A percentile compares a stretch with the other conserved stretches of the same genome.
Conservation (phyloP, 2,888 invertebrate species). For the Drosophila monieri region DNA sequence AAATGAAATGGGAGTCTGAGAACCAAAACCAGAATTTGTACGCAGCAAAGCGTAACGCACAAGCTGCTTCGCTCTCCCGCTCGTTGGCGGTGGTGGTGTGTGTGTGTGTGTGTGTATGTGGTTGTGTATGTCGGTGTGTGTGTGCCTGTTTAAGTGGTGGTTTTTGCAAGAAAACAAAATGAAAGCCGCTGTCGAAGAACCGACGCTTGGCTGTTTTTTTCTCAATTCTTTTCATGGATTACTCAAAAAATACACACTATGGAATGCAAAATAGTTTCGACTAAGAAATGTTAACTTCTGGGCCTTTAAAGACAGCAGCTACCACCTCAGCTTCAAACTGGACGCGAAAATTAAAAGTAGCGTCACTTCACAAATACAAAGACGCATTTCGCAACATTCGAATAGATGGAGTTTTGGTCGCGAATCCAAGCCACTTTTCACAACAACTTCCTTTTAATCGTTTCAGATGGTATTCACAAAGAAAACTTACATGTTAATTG, state of each 20-base stretch:
- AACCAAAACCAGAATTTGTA: conserved; percentile 53
- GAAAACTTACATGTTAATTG: not conserved
- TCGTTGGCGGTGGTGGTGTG: conserved; percentile 6
- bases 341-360: not conserved
- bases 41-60: conserved; percentile 60
- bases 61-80: conserved; percentile 33
- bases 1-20: conserved; percentile 47
- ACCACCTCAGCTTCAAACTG: not conserved
- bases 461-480: not conserved
- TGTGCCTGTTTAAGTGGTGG: conserved; percentile 65
- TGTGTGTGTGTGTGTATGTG: conserved; percentile 8
- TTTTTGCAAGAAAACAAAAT: conserved; percentile 77
- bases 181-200: conserved; percentile 69
- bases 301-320: not conserved
- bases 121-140: not conserved
- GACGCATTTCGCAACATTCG: not conserved
- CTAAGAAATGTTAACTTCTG: not conserved
- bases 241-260: conserved; percentile 5
- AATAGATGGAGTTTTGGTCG: not conserved
- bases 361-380: conserved; percentile 5
- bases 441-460: not conserved
- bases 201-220: conserved; percentile 49
- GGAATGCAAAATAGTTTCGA: not conserved
- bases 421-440: not conserved
- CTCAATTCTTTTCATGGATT: conserved; percentile 6